Evolutionary conservation across 2,888 invertebrate genomes (phyloP).

Genomic region (Acanthococcus lagerstroemiae): DNA sequence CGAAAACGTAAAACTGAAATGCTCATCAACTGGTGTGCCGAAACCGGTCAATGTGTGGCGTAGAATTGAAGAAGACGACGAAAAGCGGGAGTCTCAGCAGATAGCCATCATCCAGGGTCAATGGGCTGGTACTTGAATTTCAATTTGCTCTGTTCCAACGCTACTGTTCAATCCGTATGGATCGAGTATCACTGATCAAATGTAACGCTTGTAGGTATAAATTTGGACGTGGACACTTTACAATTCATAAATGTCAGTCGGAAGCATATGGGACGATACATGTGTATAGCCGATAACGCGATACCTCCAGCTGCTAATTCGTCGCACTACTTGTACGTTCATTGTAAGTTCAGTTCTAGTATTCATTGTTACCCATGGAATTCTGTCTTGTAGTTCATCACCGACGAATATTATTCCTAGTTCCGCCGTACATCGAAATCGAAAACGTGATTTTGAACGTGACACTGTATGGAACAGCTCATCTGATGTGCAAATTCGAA

Average conservation of each 20-base stretch:
- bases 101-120: slow-evolving; percentile 51
- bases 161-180: too few species aligned
- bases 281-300: slow-evolving; percentile 74
- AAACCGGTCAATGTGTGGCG: slow-evolving; percentile 69
- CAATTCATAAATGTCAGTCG: slow-evolving; percentile 65
- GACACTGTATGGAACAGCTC: slow-evolving; percentile 56
- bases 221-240: slow-evolving; percentile 46
- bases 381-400: too few species aligned
- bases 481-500: slow-evolving; percentile 75
- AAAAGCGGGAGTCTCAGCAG: slow-evolving; percentile 25
- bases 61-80: slow-evolving; percentile 41
- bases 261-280: slow-evolving; percentile 65
- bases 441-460: slow-evolving; percentile 64
- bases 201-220: slow-evolving; percentile 11
- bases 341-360: slow-evolving; percentile 57
- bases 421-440: slow-evolving; percentile 73
- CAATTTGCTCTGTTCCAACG: too few species aligned
- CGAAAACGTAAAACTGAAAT: slow-evolving; percentile 69
- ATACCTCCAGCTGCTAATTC: slow-evolving; percentile 71
- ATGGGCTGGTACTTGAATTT: slow-evolving; percentile 52
- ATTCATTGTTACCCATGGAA: slow-evolving; percentile 37
- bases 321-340: slow-evolving; percentile 73
- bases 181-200: too few species aligned
- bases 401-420: too few species aligned
- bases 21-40: slow-evolving; percentile 69